Conservation (phyloP, 2,888 invertebrate species). For the Eilema caniola region DNA sequence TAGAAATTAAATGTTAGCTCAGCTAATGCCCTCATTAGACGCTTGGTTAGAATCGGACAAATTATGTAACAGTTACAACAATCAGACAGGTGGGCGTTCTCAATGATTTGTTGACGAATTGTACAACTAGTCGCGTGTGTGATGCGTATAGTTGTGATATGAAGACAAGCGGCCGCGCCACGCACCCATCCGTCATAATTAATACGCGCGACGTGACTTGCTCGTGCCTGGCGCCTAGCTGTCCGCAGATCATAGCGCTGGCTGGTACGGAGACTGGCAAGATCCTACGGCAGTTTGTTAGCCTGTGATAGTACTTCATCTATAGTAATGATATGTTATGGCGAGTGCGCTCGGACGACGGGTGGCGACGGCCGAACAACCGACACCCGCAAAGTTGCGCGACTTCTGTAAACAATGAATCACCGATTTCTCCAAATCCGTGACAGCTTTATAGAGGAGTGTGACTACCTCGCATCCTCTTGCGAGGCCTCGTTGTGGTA, state of each 20-base stretch:
- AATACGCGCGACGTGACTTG: not conserved
- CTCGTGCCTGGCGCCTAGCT: not conserved
- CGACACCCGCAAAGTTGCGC: not conserved
- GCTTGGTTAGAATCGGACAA: not conserved
- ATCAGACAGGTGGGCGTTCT: not conserved
- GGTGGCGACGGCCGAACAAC: not conserved
- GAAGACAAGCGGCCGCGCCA: not conserved
- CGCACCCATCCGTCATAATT: not conserved
- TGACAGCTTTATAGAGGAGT: constrained; percentile 22
- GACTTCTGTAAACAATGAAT: constrained; percentile 6
- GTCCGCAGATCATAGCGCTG: not conserved
- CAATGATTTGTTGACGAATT: too few relatives aligned
- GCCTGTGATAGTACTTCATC: too few relatives aligned
- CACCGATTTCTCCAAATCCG: constrained; percentile 17
- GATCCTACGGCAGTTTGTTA: too few relatives aligned
- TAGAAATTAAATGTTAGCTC: not conserved
- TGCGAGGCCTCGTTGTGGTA: not conserved
- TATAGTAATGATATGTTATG: too few relatives aligned
- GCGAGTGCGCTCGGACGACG: too few relatives aligned
- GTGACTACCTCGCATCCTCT: constrained; percentile 9
- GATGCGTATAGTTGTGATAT: not conserved
- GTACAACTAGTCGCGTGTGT: not conserved
- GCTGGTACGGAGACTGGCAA: too few relatives aligned
- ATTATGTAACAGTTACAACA: not conserved
- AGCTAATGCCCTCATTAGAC: too few relatives aligned